Percentiles rank a stretch among this genome's conserved stretches.
Conservation (phyloP, 2,113 vertebrate species). For the Rhadina sibilatrix region DNA sequence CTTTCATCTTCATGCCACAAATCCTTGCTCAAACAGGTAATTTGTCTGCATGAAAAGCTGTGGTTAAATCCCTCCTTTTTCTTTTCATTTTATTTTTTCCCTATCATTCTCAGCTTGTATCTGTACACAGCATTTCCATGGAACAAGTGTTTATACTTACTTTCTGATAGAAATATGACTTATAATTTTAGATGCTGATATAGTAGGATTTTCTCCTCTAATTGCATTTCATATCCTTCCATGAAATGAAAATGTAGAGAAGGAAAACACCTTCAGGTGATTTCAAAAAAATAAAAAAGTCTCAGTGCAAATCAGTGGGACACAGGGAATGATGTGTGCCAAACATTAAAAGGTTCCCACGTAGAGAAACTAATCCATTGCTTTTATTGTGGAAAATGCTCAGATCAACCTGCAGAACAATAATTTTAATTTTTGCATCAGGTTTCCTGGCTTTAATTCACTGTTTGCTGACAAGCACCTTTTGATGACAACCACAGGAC, state of each 20-base stretch:
- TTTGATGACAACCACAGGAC: neutral
- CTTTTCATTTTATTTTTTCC: too few species aligned
- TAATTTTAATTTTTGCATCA: neutral
- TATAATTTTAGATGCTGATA: neutral
- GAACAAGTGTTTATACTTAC: neutral
- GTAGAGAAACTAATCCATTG: neutral
- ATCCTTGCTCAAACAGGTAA: neutral
- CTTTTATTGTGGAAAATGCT: neutral
- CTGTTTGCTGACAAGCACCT: neutral
- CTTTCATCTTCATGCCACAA: neutral
- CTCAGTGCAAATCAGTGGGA: neutral
- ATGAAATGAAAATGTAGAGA: neutral
- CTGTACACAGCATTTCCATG: neutral
- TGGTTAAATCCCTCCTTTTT: neutral
- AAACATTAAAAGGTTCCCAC: neutral
- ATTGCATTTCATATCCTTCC: neutral
- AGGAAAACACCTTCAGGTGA: neutral
- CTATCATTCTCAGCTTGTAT: neutral
- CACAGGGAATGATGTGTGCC: fast-evolving
- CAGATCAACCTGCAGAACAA: neutral
- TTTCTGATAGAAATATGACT: neutral
- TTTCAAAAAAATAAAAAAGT: neutral
- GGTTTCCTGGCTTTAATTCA: neutral
- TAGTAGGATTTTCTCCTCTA: neutral
- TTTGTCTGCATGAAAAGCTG: neutral